A percentile compares a stretch with the other conserved stretches of the same genome.
These are phyloP conservation scores for Oscheius sp. DNA, from an alignment of 2,888 invertebrate genomes.

Conservation along the genomic window DNA sequence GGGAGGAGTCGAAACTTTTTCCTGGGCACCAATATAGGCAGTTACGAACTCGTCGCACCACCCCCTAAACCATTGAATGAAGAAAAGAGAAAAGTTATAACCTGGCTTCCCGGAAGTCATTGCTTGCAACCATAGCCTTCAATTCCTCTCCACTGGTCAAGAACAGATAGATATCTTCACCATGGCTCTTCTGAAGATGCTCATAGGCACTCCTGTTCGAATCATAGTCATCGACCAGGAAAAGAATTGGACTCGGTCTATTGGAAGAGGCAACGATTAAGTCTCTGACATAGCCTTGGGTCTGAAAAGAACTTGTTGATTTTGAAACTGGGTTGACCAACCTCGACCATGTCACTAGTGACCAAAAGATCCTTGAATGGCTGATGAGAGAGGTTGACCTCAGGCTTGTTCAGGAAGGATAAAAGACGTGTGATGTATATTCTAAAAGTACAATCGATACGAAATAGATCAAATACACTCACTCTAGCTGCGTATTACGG, in stretches of 20 bases:
- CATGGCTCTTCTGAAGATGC: neutral
- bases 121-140: neutral
- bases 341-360: neutral
- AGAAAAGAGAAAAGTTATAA: neutral
- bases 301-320: neutral
- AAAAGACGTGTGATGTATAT: neutral
- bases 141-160: neutral
- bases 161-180: constrained; percentile 9
- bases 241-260: neutral
- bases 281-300: neutral
- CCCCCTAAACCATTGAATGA: neutral
- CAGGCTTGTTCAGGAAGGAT: neutral
- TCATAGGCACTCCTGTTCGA: neutral
- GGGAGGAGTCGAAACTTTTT: no score
- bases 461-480: neutral
- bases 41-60: constrained; percentile 27
- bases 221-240: constrained; percentile 20
- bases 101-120: constrained; percentile 8
- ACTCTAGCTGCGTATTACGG: neutral
- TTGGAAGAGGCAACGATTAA: neutral
- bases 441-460: neutral
- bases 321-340: neutral
- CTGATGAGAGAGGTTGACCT: neutral
- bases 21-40: neutral
- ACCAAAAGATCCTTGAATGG: neutral